Evolutionary conservation across 2,888 invertebrate species (phyloP).

Genomic region (Corythucha ciliata): DNA sequence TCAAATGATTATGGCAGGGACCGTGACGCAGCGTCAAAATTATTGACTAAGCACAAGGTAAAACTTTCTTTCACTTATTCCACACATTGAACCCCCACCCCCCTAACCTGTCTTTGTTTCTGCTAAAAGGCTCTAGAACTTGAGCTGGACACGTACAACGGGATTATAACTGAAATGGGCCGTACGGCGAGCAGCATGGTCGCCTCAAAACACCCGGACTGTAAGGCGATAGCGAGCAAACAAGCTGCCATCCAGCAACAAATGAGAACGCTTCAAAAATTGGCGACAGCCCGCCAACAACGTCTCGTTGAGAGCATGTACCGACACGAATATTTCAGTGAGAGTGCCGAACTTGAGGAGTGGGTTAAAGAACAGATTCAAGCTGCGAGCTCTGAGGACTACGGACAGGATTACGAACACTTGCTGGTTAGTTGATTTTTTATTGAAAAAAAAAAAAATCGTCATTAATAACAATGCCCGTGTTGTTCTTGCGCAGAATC

Average conservation of each 20-base stretch:
- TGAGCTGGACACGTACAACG: slow-evolving; percentile 83
- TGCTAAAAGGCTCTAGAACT: slow-evolving; percentile 72
- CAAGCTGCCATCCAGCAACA: slow-evolving; percentile 68
- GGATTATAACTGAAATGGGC: slow-evolving; percentile 87
- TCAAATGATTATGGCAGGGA: slow-evolving; percentile 85
- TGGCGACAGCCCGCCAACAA: slow-evolving; percentile 68
- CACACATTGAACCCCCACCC: neutral
- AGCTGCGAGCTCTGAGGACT: slow-evolving; percentile 83
- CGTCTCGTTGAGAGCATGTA: slow-evolving; percentile 85
- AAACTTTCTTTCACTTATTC: slow-evolving; percentile 4
- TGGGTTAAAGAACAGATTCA: slow-evolving; percentile 90
- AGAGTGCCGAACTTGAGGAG: slow-evolving; percentile 78
- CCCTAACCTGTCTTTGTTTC: slow-evolving; percentile 2
- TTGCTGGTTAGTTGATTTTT: slow-evolving; percentile 49
- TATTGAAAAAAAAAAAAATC: too few relatives aligned
- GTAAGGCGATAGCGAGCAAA: slow-evolving; percentile 65
- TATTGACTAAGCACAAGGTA: slow-evolving; percentile 90
- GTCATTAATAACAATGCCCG: too few relatives aligned
- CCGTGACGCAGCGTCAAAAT: slow-evolving; percentile 80
- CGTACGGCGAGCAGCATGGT: slow-evolving; percentile 71
- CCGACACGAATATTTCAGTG: slow-evolving; percentile 81
- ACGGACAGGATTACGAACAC: slow-evolving; percentile 90
- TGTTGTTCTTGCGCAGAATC: too few relatives aligned
- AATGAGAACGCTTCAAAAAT: slow-evolving; percentile 67
- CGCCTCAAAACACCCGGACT: slow-evolving; percentile 71